A percentile compares a stretch with the other conserved stretches of the same genome.
Evolutionary conservation across 1,140 invertebrate genomes (phyloP).

Genomic region (Pseudomyrmex sp.): DNA sequence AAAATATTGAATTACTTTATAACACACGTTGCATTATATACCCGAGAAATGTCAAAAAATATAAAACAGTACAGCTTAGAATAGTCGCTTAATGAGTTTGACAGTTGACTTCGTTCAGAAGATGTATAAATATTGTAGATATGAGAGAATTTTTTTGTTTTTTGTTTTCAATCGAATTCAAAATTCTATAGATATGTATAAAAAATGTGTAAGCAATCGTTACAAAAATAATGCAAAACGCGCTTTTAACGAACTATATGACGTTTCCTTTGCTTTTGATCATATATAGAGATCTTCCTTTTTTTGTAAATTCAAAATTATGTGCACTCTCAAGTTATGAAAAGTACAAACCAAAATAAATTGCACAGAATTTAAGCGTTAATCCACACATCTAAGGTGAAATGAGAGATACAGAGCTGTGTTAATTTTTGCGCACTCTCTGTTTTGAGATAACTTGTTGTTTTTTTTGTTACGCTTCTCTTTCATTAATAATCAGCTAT

Average conservation of each 20-base stretch:
- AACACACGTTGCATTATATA: too few relatives aligned
- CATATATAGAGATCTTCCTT: constrained; percentile 9
- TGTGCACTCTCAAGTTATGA: constrained; percentile 30
- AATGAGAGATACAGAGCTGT: constrained; percentile 37
- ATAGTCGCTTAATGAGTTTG: too few relatives aligned
- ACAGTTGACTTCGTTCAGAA: too few relatives aligned
- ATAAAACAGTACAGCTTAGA: too few relatives aligned
- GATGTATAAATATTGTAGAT: too few relatives aligned
- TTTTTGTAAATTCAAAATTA: constrained; percentile 43
- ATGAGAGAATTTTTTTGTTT: too few relatives aligned
- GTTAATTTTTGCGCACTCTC: constrained; percentile 40
- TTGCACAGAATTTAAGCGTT: too few relatives aligned
- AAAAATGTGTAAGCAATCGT: not conserved
- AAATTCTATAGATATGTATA: too few relatives aligned
- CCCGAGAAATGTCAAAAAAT: too few relatives aligned
- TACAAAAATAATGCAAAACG: constrained; percentile 73
- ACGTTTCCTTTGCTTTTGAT: not conserved
- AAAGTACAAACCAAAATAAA: not conserved
- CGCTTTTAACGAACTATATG: constrained; percentile 50
- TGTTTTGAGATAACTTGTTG: constrained; percentile 42
- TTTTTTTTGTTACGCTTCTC: constrained; percentile 47
- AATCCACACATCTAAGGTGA: constrained; percentile 32
- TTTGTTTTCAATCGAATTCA: too few relatives aligned
- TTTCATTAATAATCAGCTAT: constrained; percentile 57
- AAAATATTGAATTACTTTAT: constrained; percentile 57